These are phyloP conservation scores for Lypha dubia DNA, from an alignment of 2,888 invertebrate species.

Conservation along the genomic window DNA sequence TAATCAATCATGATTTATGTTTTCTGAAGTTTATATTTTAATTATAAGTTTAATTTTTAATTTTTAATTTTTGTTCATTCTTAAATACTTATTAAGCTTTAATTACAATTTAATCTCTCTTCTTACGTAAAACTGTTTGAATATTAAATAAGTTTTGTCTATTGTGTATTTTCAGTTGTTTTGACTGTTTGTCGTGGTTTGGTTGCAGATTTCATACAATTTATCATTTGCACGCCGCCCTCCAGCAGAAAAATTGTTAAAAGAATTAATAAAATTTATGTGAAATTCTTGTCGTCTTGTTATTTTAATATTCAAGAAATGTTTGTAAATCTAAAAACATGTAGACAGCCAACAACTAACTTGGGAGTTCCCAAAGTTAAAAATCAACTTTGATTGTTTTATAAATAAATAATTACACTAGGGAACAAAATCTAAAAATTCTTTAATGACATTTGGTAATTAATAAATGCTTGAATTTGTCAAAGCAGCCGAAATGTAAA, in stretches of 20 bases:
- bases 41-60: slow-evolving; percentile 18
- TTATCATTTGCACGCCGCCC: slow-evolving; percentile 35
- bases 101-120: slow-evolving; percentile 31
- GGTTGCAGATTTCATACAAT: slow-evolving; percentile 45
- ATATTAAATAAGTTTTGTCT: slow-evolving; percentile 43
- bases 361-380: slow-evolving; percentile 37
- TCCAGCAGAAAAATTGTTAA: not conserved
- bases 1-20: slow-evolving; percentile 53
- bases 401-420: not conserved
- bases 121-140: slow-evolving; percentile 51
- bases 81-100: slow-evolving; percentile 23
- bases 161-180: not conserved
- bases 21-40: slow-evolving; percentile 45
- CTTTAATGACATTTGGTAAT: too few species aligned
- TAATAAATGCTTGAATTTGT: too few species aligned
- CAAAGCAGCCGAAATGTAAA: too few species aligned
- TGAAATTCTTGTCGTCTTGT: slow-evolving; percentile 32
- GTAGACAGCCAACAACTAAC: not conserved
- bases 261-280: slow-evolving; percentile 5
- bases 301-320: slow-evolving; percentile 45
- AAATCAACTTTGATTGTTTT: slow-evolving; percentile 39
- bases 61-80: not conserved
- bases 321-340: not conserved
- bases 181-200: slow-evolving; percentile 4
- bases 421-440: too few species aligned